Evolutionary conservation across 2,888 invertebrate species (phyloP), one percentile per base, ranked within the genome.

Genomic region (Platyscelio sp.): DNA sequence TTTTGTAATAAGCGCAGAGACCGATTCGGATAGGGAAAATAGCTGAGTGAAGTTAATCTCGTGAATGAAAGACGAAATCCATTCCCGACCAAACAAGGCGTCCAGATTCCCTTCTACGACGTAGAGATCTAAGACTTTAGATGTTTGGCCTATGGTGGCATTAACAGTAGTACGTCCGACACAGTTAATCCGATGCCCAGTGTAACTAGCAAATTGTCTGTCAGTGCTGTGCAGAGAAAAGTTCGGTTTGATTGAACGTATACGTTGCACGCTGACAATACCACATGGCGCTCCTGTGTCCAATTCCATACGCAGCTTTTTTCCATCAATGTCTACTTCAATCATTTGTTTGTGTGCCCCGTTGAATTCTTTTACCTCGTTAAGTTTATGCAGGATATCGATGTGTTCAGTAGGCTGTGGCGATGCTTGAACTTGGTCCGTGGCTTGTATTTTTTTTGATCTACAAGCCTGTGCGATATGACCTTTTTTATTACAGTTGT

Each of bases 261-360:
- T 22, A 0, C 33, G 40, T 15, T 56, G 7, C 7, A 13, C 13
- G 29, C 72, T 75, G 2, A 85, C 56, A 7, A 85, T 78, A 2
- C 60, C 75, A 51, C 81, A 77, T 0, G 82, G 81, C 11, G 85
- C 80, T 46, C 85, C 85, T 6, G 82, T 82, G 43, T 82, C 79
- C 0, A 83, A 15, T 58, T 83, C 79, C 76, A 79, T 79, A 27
- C 54, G 11, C 0, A 71, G 2, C 3, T 46, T 27, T 1, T 60
- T 18, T 0, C 72, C 76, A 26, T 80, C 63, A 13, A 86, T 79
- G 13, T 49, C 24, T 1, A 86, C 83, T 1, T 29, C 2, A 24
- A 85, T 49, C 46, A 77, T 38, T 38, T 72, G 56, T 26, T 81
- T 81, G 9, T 18, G 15, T 24, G 43, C 6, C 13, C 65, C 65